A percentile compares a stretch with the other conserved stretches of the same genome.
phyloP scores from a whole-genome alignment of 2,888 invertebrate genomes.

The Cistogaster globosa region DNA sequence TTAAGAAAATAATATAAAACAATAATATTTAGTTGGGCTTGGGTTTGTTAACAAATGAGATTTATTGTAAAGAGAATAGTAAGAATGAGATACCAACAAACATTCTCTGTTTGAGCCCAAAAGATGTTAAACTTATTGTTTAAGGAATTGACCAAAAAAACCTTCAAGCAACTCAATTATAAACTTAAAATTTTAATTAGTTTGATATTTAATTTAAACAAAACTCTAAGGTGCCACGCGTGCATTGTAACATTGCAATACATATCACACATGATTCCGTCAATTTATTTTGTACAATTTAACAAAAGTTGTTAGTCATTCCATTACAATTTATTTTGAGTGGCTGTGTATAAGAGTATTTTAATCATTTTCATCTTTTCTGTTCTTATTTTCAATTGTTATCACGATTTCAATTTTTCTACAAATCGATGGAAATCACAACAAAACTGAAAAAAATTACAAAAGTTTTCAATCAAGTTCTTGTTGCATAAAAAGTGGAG shows the following conservation, averaged over 20 bases:
- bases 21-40: too few relatives aligned
- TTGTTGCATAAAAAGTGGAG: background rate
- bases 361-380: slow-evolving; percentile 5
- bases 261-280: background rate
- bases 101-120: too few relatives aligned
- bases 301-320: slow-evolving; percentile 34
- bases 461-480: slow-evolving; percentile 18
- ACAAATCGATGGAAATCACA: slow-evolving; percentile 55
- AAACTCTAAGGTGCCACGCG: background rate
- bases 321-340: background rate
- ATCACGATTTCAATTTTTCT: slow-evolving; percentile 65
- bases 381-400: slow-evolving; percentile 36
- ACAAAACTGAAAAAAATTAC: background rate
- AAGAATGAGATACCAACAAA: too few relatives aligned
- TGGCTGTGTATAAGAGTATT: background rate
- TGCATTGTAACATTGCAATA: background rate
- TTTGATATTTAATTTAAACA: background rate
- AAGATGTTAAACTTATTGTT: too few relatives aligned
- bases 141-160: too few relatives aligned
- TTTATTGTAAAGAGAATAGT: too few relatives aligned
- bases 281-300: background rate
- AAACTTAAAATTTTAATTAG: background rate
- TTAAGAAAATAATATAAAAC: too few relatives aligned
- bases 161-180: background rate
- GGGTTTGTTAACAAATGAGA: too few relatives aligned